Percentiles rank a stretch among this genome's conserved stretches.
Conservation (phyloP, 2,888 invertebrate genomes). For the Lasiommata megera region DNA sequence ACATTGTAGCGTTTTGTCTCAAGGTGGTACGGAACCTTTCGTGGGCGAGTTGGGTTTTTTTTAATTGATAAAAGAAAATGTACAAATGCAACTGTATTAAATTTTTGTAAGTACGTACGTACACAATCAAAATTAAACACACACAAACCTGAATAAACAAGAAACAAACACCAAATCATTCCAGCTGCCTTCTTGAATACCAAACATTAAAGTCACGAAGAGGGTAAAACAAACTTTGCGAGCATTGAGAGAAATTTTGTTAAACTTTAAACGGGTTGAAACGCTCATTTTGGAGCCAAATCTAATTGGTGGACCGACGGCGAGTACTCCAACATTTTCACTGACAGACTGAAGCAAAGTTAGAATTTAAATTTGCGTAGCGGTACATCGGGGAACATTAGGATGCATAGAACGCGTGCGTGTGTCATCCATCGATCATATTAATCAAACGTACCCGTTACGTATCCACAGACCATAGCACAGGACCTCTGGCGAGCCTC, state of each 20-base stretch:
- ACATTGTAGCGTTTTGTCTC: too few relatives aligned
- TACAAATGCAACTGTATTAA: not conserved
- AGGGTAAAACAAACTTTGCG: conserved; percentile 55
- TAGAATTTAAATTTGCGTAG: conserved; percentile 77
- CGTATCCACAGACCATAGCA: conserved; percentile 1
- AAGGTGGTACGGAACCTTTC: too few relatives aligned
- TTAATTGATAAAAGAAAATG: not conserved
- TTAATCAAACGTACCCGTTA: conserved; percentile 50
- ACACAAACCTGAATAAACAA: conserved; percentile 63
- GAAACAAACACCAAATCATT: conserved; percentile 66
- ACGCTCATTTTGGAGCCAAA: conserved; percentile 71
- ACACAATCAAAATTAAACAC: conserved; percentile 4
- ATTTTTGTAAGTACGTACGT: not conserved
- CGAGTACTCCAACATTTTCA: conserved; percentile 73
- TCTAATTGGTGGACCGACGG: conserved; percentile 64
- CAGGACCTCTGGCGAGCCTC: conserved; percentile 2
- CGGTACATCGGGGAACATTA: conserved; percentile 66
- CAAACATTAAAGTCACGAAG: conserved; percentile 53
- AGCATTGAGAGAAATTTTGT: conserved; percentile 62
- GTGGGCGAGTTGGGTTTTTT: too few relatives aligned
- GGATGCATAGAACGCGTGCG: conserved; percentile 60
- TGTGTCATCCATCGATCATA: conserved; percentile 60
- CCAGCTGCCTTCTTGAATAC: conserved; percentile 52
- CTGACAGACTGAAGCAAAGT: conserved; percentile 60
- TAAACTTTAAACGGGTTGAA: conserved; percentile 61